Conservation (phyloP, 1,140 invertebrate species). For the Neodiprion lecontei region DNA sequence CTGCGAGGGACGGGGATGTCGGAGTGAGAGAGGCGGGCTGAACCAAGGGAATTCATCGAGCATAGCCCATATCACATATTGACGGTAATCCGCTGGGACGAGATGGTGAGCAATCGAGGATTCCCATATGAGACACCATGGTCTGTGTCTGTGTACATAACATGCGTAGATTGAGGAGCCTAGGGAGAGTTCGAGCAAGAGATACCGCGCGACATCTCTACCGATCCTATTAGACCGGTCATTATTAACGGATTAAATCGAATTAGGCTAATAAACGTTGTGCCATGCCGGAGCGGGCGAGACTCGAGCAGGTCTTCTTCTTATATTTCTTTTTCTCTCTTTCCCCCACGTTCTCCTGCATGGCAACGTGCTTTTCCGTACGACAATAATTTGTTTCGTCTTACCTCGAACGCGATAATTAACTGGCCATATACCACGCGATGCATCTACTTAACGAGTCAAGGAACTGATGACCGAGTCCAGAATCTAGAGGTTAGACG, state of each 20-base stretch:
- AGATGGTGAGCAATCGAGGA: neutral
- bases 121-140: neutral
- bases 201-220: conserved; percentile 47
- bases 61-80: neutral
- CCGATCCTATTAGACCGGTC: conserved; percentile 44
- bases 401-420: neutral
- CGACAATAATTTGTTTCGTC: neutral
- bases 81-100: neutral
- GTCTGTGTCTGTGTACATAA: neutral
- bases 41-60: neutral
- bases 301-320: neutral
- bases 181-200: neutral
- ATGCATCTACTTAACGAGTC: no score
- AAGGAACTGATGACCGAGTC: no score
- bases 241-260: conserved; percentile 56
- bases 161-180: no score
- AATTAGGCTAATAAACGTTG: conserved; percentile 32
- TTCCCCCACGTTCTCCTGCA: neutral
- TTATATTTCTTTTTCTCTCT: no score
- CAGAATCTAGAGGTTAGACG: no score
- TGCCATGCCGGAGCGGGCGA: neutral
- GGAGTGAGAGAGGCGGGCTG: neutral
- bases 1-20: neutral
- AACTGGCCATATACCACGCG: neutral
- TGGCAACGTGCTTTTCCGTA: neutral